These are phyloP conservation scores for Symphodus melops DNA, from an alignment of 2,113 vertebrate genomes.

Conservation along the genomic window DNA sequence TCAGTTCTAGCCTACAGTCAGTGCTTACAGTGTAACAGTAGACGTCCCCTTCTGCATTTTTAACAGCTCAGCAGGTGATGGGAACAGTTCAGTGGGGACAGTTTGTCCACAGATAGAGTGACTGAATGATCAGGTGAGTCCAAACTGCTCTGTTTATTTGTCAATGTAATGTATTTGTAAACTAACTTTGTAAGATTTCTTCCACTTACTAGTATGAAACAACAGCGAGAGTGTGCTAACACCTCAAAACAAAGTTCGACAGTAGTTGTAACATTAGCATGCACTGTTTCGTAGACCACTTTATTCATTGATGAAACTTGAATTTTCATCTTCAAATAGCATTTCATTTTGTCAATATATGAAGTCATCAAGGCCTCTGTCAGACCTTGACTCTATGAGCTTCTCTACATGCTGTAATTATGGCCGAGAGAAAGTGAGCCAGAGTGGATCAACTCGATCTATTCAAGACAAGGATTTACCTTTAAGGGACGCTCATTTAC, in stretches of 20 bases:
- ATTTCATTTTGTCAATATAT: neutral
- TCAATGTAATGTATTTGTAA: conserved; percentile 19
- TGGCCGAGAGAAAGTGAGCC: neutral
- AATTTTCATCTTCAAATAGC: neutral
- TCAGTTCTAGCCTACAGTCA: conserved; percentile 56
- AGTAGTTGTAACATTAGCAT: neutral
- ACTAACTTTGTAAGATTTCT: conserved; percentile 24
- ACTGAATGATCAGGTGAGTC: conserved; percentile 74
- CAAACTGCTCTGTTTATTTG: conserved; percentile 24
- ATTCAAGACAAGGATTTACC: conserved; percentile 9
- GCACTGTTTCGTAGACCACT: conserved; percentile 11
- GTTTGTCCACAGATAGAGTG: conserved; percentile 73
- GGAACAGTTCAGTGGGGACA: conserved; percentile 75
- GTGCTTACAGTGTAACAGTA: conserved; percentile 71
- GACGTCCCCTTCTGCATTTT: conserved; percentile 79
- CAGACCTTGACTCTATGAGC: neutral
- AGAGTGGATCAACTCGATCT: conserved; percentile 9
- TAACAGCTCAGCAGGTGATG: conserved; percentile 83
- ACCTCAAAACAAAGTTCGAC: neutral
- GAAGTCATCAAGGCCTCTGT: neutral
- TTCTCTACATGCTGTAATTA: neutral
- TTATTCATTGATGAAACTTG: neutral
- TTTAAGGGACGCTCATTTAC: conserved; percentile 15
- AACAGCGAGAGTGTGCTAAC: neutral
- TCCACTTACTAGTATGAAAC: neutral